Conservation (phyloP, 2,888 invertebrate species). For the Nymphalis c-album region DNA sequence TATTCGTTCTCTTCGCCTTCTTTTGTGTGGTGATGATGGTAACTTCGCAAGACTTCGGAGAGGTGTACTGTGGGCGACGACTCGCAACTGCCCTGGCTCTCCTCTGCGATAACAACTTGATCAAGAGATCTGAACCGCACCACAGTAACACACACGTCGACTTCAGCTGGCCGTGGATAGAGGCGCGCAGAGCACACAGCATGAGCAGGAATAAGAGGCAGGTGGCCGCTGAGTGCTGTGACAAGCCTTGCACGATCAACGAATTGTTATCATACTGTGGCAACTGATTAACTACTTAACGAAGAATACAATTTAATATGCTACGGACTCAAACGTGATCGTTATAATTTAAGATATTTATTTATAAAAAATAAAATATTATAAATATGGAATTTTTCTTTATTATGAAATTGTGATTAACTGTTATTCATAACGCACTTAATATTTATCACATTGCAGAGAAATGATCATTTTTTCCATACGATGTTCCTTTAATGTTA, state of each 20-base stretch:
- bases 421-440: too few relatives aligned
- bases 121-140: conserved; percentile 34
- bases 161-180: conserved; percentile 44
- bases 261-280: conserved; percentile 30
- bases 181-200: conserved; percentile 38
- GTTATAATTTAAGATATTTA: too few relatives aligned
- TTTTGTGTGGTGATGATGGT: not conserved
- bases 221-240: conserved; percentile 51
- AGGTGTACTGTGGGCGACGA: conserved; percentile 24
- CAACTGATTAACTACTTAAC: not conserved
- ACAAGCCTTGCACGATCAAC: conserved; percentile 45
- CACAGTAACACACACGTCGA: conserved; percentile 11
- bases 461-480: too few relatives aligned
- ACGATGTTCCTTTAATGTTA: too few relatives aligned
- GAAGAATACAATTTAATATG: not conserved
- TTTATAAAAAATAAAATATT: too few relatives aligned
- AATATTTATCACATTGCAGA: too few relatives aligned
- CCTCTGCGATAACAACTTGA: conserved; percentile 33
- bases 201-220: conserved; percentile 46
- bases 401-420: too few relatives aligned
- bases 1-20: conserved; percentile 3
- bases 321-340: too few relatives aligned
- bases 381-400: too few relatives aligned
- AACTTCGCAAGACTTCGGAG: conserved; percentile 5
- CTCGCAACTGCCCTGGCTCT: conserved; percentile 40